Conservation (phyloP, 2,888 invertebrate species). For the Orchestes rusci region DNA sequence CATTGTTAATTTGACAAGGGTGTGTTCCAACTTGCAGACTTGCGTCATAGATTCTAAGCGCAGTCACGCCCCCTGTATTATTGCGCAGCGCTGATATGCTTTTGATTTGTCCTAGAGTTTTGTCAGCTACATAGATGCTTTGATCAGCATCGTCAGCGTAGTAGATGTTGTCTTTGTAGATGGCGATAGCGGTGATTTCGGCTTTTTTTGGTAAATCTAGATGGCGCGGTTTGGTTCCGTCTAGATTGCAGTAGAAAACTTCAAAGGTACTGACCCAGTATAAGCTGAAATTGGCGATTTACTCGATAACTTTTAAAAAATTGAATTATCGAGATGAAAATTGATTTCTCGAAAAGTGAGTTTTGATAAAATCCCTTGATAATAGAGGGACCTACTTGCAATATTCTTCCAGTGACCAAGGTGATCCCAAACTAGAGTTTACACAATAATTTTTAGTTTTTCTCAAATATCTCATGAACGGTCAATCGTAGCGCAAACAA, state of each 20-base stretch:
- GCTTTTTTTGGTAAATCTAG: slow-evolving; percentile 39
- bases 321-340: too few species aligned
- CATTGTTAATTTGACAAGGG: slow-evolving; percentile 49
- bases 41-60: slow-evolving; percentile 66
- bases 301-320: too few species aligned
- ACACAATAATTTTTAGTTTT: too few species aligned
- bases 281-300: slow-evolving; percentile 37
- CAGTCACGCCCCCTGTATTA: slow-evolving; percentile 46
- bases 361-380: too few species aligned
- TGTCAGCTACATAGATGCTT: slow-evolving; percentile 57
- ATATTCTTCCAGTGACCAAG: too few species aligned
- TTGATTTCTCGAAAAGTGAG: too few species aligned
- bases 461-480: too few species aligned
- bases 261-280: slow-evolving; percentile 64
- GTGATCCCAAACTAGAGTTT: too few species aligned
- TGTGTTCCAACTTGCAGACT: slow-evolving; percentile 51
- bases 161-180: slow-evolving; percentile 56
- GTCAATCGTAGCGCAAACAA: too few species aligned
- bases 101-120: slow-evolving; percentile 48
- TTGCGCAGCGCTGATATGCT: slow-evolving; percentile 45
- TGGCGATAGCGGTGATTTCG: slow-evolving; percentile 57
- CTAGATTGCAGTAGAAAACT: slow-evolving; percentile 47
- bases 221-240: slow-evolving; percentile 30
- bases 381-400: too few species aligned
- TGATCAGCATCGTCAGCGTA: slow-evolving; percentile 64